Conservation (phyloP, 2,888 invertebrate genomes). For the Calameuta pallipes region DNA sequence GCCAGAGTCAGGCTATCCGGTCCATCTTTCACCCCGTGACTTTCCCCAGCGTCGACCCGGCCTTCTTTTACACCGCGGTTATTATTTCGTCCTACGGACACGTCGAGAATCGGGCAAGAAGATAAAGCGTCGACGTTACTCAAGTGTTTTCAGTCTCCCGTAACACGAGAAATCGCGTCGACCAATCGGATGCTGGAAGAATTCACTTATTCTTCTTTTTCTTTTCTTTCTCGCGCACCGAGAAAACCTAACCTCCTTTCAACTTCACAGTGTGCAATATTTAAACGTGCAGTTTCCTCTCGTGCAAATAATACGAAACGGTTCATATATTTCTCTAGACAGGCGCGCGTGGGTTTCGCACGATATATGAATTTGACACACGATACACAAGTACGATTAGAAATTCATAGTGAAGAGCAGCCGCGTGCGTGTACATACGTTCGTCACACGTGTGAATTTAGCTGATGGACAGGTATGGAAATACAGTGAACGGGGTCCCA, state of each 20-base stretch:
- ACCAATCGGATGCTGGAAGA: too few species aligned
- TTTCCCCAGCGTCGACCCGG: constrained; percentile 32
- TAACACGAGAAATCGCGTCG: too few species aligned
- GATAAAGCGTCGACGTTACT: too few species aligned
- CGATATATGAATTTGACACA: background rate
- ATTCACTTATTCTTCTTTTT: background rate
- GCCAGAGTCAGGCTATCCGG: background rate
- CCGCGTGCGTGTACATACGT: too few species aligned
- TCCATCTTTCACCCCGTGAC: constrained; percentile 25
- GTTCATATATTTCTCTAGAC: background rate
- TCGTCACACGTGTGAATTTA: background rate
- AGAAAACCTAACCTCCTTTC: background rate
- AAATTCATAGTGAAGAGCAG: background rate
- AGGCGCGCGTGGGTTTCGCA: too few species aligned
- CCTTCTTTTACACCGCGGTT: constrained; percentile 38
- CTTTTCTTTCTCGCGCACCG: background rate
- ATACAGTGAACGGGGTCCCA: background rate
- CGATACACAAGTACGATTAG: background rate
- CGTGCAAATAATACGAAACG: background rate
- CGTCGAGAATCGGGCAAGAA: background rate
- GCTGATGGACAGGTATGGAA: background rate
- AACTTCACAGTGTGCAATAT: background rate
- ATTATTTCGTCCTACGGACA: constrained; percentile 39
- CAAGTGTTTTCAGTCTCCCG: too few species aligned
- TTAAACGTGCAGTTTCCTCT: background rate